Percentiles rank a stretch among this genome's conserved stretches.
Conservation (phyloP, 2,113 vertebrate genomes). For the Aepyceros melampus region DNA sequence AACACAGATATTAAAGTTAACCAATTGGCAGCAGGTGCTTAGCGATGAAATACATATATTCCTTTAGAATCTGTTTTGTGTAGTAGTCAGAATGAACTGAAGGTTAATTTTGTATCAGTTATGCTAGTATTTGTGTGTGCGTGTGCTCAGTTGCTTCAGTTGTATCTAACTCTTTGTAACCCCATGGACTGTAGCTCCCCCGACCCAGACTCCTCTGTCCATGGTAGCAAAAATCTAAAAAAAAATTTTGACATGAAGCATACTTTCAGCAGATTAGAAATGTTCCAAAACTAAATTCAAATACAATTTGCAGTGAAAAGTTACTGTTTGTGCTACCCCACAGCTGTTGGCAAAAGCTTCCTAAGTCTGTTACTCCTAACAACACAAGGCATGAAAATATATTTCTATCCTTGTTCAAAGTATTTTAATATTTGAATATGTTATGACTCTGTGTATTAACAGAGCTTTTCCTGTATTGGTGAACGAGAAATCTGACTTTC, state of each 20-base stretch:
- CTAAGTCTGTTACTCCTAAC: neutral
- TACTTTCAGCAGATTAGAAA: neutral
- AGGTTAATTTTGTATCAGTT: neutral
- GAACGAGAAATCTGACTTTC: slow-evolving; percentile 29
- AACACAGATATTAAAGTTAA: neutral
- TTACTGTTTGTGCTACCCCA: neutral
- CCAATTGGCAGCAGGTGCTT: neutral
- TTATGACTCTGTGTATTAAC: slow-evolving; percentile 45
- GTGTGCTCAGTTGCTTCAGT: neutral
- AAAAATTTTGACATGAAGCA: neutral
- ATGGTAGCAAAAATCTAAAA: neutral
- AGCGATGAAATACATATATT: neutral
- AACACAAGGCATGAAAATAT: neutral
- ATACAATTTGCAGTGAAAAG: neutral
- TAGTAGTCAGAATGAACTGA: neutral
- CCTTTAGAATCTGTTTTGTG: neutral
- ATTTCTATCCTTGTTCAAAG: neutral
- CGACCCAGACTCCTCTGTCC: neutral
- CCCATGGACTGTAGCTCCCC: neutral
- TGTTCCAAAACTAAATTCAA: neutral
- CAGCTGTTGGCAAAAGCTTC: neutral
- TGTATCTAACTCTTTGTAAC: neutral
- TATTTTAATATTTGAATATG: slow-evolving; percentile 4
- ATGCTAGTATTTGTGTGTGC: accelerated
- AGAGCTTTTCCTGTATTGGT: neutral